Evolutionary conservation across 2,888 invertebrate species (phyloP).

Genomic region (Apamea monoglypha): DNA sequence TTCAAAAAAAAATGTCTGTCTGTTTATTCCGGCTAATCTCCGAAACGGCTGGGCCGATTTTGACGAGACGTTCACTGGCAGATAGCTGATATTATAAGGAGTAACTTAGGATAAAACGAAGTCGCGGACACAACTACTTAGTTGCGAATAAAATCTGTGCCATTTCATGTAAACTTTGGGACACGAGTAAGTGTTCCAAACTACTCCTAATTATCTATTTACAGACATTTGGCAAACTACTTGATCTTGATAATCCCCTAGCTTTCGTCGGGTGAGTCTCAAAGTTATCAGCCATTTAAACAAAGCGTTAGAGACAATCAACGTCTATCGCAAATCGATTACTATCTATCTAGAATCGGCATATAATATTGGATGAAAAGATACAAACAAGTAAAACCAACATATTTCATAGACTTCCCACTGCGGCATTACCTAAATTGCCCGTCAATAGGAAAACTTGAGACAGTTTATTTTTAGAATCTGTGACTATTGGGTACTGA

Average conservation of each 20-base stretch:
- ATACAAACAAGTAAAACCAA: neutral
- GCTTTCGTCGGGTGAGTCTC: neutral
- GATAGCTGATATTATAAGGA: too few species aligned
- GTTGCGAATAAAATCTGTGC: neutral
- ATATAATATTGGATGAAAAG: neutral
- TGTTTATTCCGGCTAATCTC: too few species aligned
- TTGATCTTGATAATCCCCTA: neutral
- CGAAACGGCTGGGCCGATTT: too few species aligned
- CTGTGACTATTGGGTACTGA: neutral
- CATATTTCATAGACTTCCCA: neutral
- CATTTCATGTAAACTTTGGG: neutral
- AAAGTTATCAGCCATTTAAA: constrained; percentile 3
- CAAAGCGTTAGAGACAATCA: neutral
- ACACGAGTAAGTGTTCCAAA: neutral
- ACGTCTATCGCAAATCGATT: neutral
- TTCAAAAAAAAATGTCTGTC: too few species aligned
- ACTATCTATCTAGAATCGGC: neutral
- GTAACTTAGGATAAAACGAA: too few species aligned
- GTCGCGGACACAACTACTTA: too few species aligned
- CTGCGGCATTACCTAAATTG: neutral
- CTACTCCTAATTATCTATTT: neutral
- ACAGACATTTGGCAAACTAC: neutral
- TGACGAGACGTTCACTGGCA: too few species aligned
- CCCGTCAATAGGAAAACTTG: constrained; percentile 1
- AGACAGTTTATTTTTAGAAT: constrained; percentile 14